These are phyloP conservation scores for Ectropis grisescens DNA, from an alignment of 1,140 invertebrate species.

Conservation along the genomic window DNA sequence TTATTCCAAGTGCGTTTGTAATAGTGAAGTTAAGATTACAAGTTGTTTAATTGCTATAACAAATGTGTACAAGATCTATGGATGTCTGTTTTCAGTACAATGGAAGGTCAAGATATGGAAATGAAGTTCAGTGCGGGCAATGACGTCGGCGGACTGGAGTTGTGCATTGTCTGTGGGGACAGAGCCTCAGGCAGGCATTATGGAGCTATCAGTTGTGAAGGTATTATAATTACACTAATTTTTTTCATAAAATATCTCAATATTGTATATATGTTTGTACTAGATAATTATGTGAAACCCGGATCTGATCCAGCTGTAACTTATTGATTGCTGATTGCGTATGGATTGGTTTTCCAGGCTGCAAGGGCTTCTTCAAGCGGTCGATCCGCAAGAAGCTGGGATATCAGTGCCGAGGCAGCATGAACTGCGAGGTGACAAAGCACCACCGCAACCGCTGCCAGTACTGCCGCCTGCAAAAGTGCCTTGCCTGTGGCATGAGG, in stretches of 20 bases:
- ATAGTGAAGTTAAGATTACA: no score
- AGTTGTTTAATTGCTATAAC: no score
- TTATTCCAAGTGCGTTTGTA: no score
- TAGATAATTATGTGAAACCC: no score
- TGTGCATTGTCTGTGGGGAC: conserved; percentile 95
- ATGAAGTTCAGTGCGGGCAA: conserved; percentile 39
- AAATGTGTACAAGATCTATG: no score
- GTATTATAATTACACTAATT: no score
- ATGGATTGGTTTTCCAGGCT: no score
- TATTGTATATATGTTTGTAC: no score
- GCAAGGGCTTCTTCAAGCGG: conserved; percentile 93
- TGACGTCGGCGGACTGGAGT: conserved; percentile 75
- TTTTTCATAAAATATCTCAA: no score
- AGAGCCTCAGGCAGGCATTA: conserved; percentile 94
- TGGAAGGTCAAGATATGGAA: conserved; percentile 52
- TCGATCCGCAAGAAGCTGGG: conserved; percentile 95
- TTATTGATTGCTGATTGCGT: no score
- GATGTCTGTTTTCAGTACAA: conserved; percentile 21
- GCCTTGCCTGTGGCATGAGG: conserved; percentile 96
- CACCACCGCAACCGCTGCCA: conserved; percentile 97
- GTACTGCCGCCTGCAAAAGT: conserved; percentile 97
- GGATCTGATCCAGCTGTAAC: no score
- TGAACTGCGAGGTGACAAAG: conserved; percentile 97
- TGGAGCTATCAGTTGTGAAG: conserved; percentile 94
- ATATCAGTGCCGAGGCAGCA: conserved; percentile 94